Evolutionary conservation across 2,888 invertebrate genomes (phyloP).

Genomic region (Caenorhabditis zanzibari): DNA sequence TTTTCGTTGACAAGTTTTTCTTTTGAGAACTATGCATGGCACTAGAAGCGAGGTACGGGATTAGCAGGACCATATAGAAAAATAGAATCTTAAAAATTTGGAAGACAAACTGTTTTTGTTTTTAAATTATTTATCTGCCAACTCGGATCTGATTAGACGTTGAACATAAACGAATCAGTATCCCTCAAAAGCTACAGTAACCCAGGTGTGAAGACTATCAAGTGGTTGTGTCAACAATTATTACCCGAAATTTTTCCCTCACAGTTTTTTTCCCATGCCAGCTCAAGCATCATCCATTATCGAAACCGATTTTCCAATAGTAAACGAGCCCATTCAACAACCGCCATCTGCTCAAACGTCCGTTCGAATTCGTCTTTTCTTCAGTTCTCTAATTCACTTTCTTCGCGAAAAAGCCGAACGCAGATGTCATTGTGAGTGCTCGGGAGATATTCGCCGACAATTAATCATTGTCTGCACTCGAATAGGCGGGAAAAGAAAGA

Average conservation of each 20-base stretch:
- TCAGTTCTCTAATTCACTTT: constrained; percentile 18
- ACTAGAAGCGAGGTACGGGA: no score
- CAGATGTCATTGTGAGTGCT: constrained; percentile 51
- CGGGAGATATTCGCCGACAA: constrained; percentile 36
- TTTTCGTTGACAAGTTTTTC: no score
- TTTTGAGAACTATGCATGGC: no score
- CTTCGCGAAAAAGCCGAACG: constrained; percentile 5
- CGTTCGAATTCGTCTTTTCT: constrained; percentile 24
- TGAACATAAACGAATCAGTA: background rate
- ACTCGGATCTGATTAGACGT: no score
- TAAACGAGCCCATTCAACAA: constrained; percentile 14
- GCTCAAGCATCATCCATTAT: constrained; percentile 35
- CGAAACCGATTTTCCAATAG: constrained; percentile 18
- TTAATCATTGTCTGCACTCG: constrained; percentile 54
- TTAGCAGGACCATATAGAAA: no score
- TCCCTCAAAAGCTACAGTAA: background rate
- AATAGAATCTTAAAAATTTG: no score
- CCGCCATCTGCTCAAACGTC: constrained; percentile 42
- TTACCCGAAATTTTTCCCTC: constrained; percentile 3
- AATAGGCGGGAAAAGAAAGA: background rate
- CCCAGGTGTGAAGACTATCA: constrained; percentile 1
- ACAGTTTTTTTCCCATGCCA: background rate
- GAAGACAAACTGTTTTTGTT: no score
- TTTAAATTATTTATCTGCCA: no score
- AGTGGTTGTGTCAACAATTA: constrained; percentile 6